These are phyloP conservation scores for Colossoma macropomum DNA, from an alignment of 2,113 vertebrate species.

Conservation along the genomic window DNA sequence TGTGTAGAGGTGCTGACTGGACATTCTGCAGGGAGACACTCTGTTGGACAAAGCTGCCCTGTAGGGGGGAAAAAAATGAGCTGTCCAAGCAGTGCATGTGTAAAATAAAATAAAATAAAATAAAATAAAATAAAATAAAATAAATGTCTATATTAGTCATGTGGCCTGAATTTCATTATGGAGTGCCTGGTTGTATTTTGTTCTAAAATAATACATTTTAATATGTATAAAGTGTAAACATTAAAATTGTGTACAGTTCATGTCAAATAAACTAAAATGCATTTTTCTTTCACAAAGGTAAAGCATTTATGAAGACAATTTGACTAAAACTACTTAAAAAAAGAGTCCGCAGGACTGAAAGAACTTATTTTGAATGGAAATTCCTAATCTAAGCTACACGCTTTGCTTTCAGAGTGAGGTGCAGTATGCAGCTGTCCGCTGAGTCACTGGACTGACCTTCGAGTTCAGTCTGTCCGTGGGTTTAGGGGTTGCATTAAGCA, in stretches of 20 bases:
- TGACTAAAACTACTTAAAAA: conserved; percentile 41
- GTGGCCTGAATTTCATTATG: no score
- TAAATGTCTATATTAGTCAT: no score
- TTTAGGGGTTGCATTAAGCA: conserved; percentile 30
- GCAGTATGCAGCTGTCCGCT: conserved; percentile 17
- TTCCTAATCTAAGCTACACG: background rate
- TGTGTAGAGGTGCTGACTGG: no score
- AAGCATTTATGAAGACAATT: conserved; percentile 17
- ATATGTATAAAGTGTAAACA: no score
- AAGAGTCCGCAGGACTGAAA: conserved; percentile 11
- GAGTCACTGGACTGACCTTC: conserved; percentile 2
- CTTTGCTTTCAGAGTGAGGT: conserved; percentile 16
- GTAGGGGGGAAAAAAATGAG: no score
- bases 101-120: background rate
- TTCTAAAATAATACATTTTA: no score
- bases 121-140: no score
- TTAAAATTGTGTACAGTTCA: no score
- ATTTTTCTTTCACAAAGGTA: no score
- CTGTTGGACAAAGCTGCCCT: conserved; percentile 25
- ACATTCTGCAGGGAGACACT: conserved; percentile 8
- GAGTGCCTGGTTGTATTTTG: no score
- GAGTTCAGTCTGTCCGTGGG: background rate
- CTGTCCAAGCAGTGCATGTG: background rate
- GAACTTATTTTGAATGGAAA: background rate
- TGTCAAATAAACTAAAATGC: no score